phyloP scores from a whole-genome alignment of 2,797 vertebrate species.

The Mormyrops boulengeri region DNA sequence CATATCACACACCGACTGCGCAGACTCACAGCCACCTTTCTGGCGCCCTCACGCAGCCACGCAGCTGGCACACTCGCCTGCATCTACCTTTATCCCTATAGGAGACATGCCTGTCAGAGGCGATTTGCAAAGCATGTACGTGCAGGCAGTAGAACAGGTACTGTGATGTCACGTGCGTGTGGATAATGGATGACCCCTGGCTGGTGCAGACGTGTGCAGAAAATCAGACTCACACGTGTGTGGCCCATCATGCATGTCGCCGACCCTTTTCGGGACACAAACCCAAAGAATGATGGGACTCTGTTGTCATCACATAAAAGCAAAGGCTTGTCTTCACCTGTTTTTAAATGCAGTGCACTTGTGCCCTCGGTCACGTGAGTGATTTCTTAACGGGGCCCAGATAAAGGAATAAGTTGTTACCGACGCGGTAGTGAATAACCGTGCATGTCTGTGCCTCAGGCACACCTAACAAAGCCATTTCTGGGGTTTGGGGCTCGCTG shows the following conservation, averaged over 20 bases:
- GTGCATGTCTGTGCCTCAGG: background rate
- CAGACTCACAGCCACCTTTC: background rate
- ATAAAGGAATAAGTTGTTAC: background rate
- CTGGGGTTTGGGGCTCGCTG: background rate
- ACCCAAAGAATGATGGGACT: background rate
- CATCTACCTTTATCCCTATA: background rate
- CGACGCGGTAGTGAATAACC: background rate
- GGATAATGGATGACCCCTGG: background rate
- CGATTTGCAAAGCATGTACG: background rate
- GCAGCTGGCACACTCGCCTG: background rate
- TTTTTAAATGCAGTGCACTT: background rate
- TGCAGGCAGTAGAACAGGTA: background rate
- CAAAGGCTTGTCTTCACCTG: background rate
- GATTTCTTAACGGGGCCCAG: background rate
- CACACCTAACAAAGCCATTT: background rate
- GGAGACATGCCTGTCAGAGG: background rate
- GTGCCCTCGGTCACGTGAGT: background rate
- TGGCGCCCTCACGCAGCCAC: background rate
- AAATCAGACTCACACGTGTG: background rate
- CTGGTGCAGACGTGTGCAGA: background rate
- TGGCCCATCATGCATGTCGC: background rate
- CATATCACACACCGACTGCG: background rate
- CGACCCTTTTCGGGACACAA: background rate
- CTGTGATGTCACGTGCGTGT: background rate
- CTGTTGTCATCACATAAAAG: background rate